These are phyloP conservation scores for Odocoileus hemionus DNA, from an alignment of 2,113 vertebrate species.

Conservation along the genomic window DNA sequence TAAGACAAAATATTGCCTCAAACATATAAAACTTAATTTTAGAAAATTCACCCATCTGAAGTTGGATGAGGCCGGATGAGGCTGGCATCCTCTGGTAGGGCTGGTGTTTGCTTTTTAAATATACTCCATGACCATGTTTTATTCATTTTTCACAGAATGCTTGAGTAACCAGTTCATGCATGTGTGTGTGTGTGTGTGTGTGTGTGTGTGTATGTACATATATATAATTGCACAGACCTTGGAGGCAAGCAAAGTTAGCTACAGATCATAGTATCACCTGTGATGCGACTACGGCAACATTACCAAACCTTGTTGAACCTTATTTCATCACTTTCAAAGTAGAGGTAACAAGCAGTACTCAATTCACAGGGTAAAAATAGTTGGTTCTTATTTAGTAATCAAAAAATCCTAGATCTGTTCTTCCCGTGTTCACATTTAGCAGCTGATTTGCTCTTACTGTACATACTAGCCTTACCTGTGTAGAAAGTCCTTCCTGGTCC, in stretches of 20 bases:
- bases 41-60: conserved; percentile 18
- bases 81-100: neutral
- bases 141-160: neutral
- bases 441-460: neutral
- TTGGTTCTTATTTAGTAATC: neutral
- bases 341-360: neutral
- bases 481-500: neutral
- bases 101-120: neutral
- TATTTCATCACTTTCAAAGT: neutral
- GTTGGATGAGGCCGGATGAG: neutral
- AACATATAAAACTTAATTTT: conserved; percentile 40
- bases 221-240: neutral
- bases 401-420: neutral
- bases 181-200: neutral
- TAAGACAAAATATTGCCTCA: conserved; percentile 56
- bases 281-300: too few species aligned
- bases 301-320: neutral
- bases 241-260: neutral
- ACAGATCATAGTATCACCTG: neutral
- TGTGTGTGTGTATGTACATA: neutral
- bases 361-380: neutral
- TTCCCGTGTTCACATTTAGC: neutral
- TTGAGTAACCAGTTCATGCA: neutral
- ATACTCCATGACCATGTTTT: neutral
- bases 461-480: neutral